Percentiles rank a stretch among this genome's conserved stretches.
phyloP scores from a whole-genome alignment of 2,797 vertebrate genomes.

The Potorous gilbertii region DNA sequence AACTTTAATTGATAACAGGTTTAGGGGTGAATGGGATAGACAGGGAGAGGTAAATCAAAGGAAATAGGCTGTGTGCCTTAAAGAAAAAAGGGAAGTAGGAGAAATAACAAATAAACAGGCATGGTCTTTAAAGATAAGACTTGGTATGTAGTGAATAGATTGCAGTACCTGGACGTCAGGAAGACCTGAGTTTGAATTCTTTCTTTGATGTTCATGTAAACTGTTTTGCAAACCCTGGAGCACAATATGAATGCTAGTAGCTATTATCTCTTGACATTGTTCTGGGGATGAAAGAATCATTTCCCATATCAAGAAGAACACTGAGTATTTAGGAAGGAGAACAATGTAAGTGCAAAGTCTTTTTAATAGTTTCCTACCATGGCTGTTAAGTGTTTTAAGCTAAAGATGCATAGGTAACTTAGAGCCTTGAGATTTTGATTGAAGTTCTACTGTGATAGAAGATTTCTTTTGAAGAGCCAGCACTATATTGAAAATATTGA shows the following conservation, averaged over 20 bases:
- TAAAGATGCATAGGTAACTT: background rate
- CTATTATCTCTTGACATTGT: slow-evolving; percentile 35
- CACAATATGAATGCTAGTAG: background rate
- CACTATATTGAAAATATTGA: slow-evolving; percentile 39
- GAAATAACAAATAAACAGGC: background rate
- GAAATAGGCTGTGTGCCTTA: background rate
- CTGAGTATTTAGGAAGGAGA: slow-evolving; percentile 16
- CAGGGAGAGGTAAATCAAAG: background rate
- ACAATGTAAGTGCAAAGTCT: slow-evolving; percentile 3
- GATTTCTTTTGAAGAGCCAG: slow-evolving; percentile 22
- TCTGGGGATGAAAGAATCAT: background rate
- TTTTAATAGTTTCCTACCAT: slow-evolving; percentile 14
- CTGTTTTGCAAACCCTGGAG: background rate
- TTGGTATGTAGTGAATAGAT: background rate
- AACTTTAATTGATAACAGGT: background rate
- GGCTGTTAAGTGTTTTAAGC: background rate
- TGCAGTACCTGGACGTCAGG: background rate
- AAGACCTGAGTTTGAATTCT: background rate
- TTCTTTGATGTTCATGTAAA: background rate
- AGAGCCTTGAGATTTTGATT: background rate
- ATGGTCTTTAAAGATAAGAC: background rate
- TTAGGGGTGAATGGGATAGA: background rate
- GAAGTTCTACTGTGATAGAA: slow-evolving; percentile 30
- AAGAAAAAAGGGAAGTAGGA: background rate
- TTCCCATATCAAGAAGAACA: background rate